These are phyloP conservation scores for Drosophila bocki DNA, from an alignment of 1,140 invertebrate species.

Conservation along the genomic window DNA sequence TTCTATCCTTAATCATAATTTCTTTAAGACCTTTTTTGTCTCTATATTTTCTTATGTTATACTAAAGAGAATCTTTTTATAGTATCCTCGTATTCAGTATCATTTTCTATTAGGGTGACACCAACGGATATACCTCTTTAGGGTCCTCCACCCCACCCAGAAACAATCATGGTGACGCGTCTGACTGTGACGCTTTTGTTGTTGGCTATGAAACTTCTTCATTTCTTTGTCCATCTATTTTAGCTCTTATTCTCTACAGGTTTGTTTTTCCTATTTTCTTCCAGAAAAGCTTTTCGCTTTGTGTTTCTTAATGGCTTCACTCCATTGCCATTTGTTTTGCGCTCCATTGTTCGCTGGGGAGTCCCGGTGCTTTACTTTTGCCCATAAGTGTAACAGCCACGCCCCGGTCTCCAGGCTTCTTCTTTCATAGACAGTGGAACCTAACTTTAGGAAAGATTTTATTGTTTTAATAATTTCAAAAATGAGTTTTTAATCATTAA, in stretches of 20 bases:
- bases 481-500: background rate
- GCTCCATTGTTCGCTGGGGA: slow-evolving; percentile 58
- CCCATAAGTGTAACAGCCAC: slow-evolving; percentile 29
- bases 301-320: slow-evolving; percentile 75
- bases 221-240: slow-evolving; percentile 62
- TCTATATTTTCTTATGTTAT: background rate
- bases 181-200: slow-evolving; percentile 62
- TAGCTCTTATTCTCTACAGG: slow-evolving; percentile 32
- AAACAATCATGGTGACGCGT: slow-evolving; percentile 22
- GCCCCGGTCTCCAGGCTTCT: background rate
- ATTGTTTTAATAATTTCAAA: background rate
- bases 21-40: background rate
- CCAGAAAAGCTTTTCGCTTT: slow-evolving; percentile 31
- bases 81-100: background rate
- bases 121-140: no score
- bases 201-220: slow-evolving; percentile 51
- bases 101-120: background rate
- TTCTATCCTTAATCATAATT: background rate
- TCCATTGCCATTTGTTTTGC: slow-evolving; percentile 67
- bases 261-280: slow-evolving; percentile 26
- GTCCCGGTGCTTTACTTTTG: slow-evolving; percentile 32
- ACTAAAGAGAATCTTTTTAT: background rate
- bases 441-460: no score
- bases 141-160: slow-evolving; percentile 5
- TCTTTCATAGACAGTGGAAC: slow-evolving; percentile 1